These are phyloP conservation scores for Hypotaenidia philippensis DNA, from an alignment of 2,797 vertebrate species.

Conservation along the genomic window DNA sequence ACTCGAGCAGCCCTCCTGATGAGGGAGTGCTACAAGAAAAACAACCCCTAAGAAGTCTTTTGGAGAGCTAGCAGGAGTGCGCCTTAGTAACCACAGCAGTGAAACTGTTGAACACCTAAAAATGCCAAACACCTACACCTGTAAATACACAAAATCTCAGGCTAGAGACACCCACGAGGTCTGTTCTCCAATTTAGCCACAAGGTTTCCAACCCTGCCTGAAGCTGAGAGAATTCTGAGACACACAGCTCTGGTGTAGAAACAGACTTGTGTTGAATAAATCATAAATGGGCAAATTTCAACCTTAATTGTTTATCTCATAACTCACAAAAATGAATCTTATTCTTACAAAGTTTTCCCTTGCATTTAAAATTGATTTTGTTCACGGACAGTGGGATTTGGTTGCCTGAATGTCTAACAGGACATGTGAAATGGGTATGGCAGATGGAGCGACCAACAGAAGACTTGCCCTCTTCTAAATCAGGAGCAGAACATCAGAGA, in stretches of 20 bases:
- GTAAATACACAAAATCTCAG: not conserved
- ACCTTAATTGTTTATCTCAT: too few species aligned
- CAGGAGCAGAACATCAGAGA: not conserved
- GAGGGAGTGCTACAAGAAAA: too few species aligned
- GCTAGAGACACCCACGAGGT: not conserved
- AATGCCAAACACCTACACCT: not conserved
- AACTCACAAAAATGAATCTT: not conserved
- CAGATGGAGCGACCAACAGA: fast-evolving
- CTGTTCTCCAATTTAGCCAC: not conserved
- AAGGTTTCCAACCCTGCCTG: not conserved
- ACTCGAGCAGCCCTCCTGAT: not conserved
- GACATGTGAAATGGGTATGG: not conserved
- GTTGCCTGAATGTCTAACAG: not conserved
- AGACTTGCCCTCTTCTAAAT: not conserved
- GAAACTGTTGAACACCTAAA: too few species aligned
- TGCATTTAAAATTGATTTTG: not conserved
- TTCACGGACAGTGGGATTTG: not conserved
- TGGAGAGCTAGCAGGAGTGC: not conserved
- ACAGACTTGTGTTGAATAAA: fast-evolving
- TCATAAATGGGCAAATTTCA: fast-evolving
- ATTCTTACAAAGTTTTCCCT: not conserved
- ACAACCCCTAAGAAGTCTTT: too few species aligned
- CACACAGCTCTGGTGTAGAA: too few species aligned
- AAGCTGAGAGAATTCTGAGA: not conserved
- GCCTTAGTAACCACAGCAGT: not conserved